Evolutionary conservation across 30 jellyfish, hydroid and myxozoan genomes (phyloP), one percentile per base, ranked within the genome.

Genomic region (Hydra vulgaris): DNA sequence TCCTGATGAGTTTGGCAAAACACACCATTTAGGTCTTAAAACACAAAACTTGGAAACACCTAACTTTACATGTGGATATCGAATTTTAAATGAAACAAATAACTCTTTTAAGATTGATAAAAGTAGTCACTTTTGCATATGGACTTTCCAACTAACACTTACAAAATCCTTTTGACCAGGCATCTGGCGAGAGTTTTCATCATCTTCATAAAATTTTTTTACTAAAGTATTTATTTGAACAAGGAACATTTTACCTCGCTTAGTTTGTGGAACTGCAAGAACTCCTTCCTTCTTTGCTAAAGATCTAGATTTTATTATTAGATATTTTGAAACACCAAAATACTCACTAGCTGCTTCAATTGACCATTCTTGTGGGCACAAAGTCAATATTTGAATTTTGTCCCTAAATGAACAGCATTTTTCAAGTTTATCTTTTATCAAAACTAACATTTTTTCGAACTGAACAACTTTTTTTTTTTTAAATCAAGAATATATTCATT

Each of bases 11-110:
- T 95, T 90, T 66, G 84, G 95, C 23, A 79, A 21, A 16, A 84
- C 74, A 79, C 96, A 84, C 90, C 91, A 84, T 67, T 88, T 88
- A 8, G 95, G 95, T 83, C 92, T n/a, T 24, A 77, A 73, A n/a
- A 66, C 69, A 68, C 95, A 88, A 71, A 87, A 82, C 77, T 76
- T 87, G 25, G 95, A 88, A 68, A 88, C 83, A 1, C 74, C 87
- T 53, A 88, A 26, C 53, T 73, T 83, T 55, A 26, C 70, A 21
- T 78, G 56, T 18, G 87, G 96, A 74, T 78, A 74, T 27, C 75
- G 27, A 52, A 55, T 26, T 71, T 79, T 78, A 54, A 84, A 88
- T 24, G 73, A 17, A 20, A 83, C 25, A 54, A 52, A 81, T n/a
- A 84, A 71, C 70, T 83, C 89, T 72, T 80, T 84, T 55, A 88